Evolutionary conservation across 2,113 vertebrate species (phyloP).

Genomic region (Ophthalmolycus amberensis): DNA sequence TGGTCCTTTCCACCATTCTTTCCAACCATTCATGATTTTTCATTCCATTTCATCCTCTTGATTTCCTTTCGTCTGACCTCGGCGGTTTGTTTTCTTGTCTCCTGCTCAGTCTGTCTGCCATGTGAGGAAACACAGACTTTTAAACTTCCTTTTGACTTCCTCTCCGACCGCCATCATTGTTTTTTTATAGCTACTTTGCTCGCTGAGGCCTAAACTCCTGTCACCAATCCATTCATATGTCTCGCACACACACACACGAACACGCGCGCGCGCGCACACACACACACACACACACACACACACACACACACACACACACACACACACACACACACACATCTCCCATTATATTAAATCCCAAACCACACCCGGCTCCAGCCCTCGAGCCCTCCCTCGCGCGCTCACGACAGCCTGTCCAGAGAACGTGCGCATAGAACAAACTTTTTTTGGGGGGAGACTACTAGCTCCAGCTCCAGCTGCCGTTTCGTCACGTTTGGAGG

Average conservation of each 20-base stretch:
- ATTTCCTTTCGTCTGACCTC: conserved; percentile 62
- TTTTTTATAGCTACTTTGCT: conserved; percentile 26
- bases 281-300: not conserved
- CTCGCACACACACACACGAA: conserved; percentile 25
- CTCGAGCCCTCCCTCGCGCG: conserved; percentile 58
- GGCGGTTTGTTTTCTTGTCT: not conserved
- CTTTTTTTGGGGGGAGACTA: conserved; percentile 1
- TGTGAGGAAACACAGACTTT: conserved; percentile 44
- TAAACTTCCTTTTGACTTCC: conserved; percentile 19
- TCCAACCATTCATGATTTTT: conserved; percentile 13
- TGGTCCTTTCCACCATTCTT: conserved; percentile 8
- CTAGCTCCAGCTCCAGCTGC: conserved; percentile 37
- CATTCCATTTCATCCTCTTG: conserved; percentile 57
- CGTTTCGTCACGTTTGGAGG: conserved; percentile 37
- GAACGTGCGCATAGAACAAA: conserved; percentile 27
- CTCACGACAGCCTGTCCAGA: conserved; percentile 18
- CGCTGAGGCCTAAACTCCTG: conserved; percentile 18
- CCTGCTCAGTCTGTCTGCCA: not conserved
- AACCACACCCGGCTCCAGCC: conserved; percentile 76
- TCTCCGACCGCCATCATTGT: not conserved
- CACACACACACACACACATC: conserved; percentile 14
- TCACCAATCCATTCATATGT: conserved; percentile 29
- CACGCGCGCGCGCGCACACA: conserved; percentile 18
- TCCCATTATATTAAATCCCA: conserved; percentile 36
- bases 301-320: conserved; percentile 8